Evolutionary conservation across 2,113 vertebrate genomes (phyloP).

Genomic region (Gallinago undulata): DNA sequence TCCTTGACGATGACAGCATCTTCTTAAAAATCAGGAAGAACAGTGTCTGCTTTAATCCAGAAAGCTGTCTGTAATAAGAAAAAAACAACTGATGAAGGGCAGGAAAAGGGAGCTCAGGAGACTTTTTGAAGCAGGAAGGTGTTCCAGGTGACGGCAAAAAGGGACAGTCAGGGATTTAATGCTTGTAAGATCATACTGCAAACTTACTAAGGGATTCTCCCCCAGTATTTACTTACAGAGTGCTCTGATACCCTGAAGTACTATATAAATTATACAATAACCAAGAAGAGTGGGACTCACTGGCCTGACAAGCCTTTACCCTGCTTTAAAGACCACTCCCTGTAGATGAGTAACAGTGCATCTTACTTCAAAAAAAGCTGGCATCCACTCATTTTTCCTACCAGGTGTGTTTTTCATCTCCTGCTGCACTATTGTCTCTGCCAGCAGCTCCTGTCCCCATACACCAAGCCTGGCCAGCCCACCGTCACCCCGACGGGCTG

Average conservation of each 20-base stretch:
- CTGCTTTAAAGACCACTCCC: not conserved
- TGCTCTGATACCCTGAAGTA: not conserved
- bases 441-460: not conserved
- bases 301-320: not conserved
- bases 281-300: not conserved
- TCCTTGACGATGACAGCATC: not conserved
- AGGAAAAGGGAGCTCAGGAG: not conserved
- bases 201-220: not conserved
- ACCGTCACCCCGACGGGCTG: accelerated
- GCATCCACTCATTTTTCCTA: not conserved
- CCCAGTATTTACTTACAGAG: not conserved
- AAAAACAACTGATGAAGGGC: not conserved
- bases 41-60: not conserved
- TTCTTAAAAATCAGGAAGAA: not conserved
- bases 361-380: not conserved
- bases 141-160: not conserved
- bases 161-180: not conserved
- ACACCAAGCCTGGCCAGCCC: not conserved
- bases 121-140: not conserved
- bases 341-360: accelerated
- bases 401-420: not conserved
- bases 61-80: not conserved
- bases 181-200: not conserved
- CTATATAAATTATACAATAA: not conserved
- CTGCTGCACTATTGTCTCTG: not conserved